Base-by-base conservation (phyloP, 2,797 vertebrate genomes). In the Zalophus californianus region DNA sequence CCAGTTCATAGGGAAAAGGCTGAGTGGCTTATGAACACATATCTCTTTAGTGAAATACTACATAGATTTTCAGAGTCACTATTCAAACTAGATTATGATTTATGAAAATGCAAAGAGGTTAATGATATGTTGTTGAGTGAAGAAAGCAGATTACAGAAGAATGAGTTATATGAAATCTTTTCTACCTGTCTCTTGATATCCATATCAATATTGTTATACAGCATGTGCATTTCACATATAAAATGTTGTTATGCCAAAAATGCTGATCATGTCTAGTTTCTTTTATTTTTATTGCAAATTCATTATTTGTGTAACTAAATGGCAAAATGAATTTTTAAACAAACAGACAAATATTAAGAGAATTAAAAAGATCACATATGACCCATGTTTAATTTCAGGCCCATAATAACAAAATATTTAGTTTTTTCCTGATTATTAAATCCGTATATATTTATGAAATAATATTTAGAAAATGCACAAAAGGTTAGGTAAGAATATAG, bases 231-330 rank as follows among this genome's bases (percentile, higher is more conserved):
- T 73, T 56, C 79, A 58, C 32, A 52, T 38, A 90, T 18, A 48
- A 58, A 73, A 62, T 0, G 41, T 18, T 27, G 1, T 41, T 20
- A 18, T 16, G 5, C 7, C 58, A 80, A 84, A 94, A n/a, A 44
- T 29, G 12, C 64, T 54, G 64, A 87, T 64, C 87, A 4, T 52
- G 13, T n/a, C 23, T 25, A 35, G 11, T 35, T 68, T 91, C 14
- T 87, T 35, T 41, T 66, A 52, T 1, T 0, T n/a, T 52, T 62
- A 87, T 62, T 83, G 29, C 5, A 68, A 73, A 94, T 89, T 85
- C 75, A 44, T 41, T 94, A 73, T 92, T 50, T 90, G 44, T 52
- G 50, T 52, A 68, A 77, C 29, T 85, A 91, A 93, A 78, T 18
- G 25, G 3, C 7, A 83, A 91, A 91, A 73, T 70, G 15, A 23